Evolutionary conservation across 2,797 vertebrate species (phyloP).

Genomic region (Leptoclinus maculatus): DNA sequence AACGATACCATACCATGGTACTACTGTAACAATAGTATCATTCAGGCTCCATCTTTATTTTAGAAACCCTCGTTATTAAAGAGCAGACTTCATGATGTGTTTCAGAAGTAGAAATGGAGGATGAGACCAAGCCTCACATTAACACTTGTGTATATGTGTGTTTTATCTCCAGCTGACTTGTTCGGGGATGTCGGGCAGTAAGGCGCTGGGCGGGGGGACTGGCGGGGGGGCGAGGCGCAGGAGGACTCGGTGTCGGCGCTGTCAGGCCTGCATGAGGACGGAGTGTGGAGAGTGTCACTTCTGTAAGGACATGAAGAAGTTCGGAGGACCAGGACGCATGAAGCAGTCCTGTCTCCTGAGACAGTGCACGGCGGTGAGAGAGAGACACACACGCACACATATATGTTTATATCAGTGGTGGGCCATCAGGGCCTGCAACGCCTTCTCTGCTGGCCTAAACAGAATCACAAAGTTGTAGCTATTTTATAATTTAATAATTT

Average conservation of each 20-base stretch:
- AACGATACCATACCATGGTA: too few species aligned
- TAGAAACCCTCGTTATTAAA: too few species aligned
- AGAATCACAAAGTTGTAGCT: too few species aligned
- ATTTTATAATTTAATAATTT: too few species aligned
- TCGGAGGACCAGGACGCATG: slow-evolving; percentile 93
- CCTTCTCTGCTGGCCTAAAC: too few species aligned
- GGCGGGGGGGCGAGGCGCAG: slow-evolving; percentile 87
- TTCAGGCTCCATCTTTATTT: too few species aligned
- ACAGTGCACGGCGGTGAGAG: slow-evolving; percentile 93
- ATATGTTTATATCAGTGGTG: neutral
- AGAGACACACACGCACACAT: slow-evolving; percentile 58
- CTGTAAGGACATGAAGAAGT: slow-evolving; percentile 98
- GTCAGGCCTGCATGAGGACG: slow-evolving; percentile 92
- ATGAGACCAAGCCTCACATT: neutral
- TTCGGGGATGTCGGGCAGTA: slow-evolving; percentile 93
- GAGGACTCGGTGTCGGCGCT: slow-evolving; percentile 93
- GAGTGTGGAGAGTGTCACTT: slow-evolving; percentile 97
- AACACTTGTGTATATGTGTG: neutral
- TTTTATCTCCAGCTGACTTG: slow-evolving; percentile 78
- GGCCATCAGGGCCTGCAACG: too few species aligned
- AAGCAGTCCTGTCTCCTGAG: slow-evolving; percentile 94
- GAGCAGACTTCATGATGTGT: too few species aligned
- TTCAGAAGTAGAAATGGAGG: neutral
- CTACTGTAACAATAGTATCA: too few species aligned
- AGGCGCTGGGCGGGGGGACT: slow-evolving; percentile 88